Percentiles rank a stretch among this genome's conserved stretches.
Conservation (phyloP, 2,797 vertebrate species). For the Liasis olivaceus region DNA sequence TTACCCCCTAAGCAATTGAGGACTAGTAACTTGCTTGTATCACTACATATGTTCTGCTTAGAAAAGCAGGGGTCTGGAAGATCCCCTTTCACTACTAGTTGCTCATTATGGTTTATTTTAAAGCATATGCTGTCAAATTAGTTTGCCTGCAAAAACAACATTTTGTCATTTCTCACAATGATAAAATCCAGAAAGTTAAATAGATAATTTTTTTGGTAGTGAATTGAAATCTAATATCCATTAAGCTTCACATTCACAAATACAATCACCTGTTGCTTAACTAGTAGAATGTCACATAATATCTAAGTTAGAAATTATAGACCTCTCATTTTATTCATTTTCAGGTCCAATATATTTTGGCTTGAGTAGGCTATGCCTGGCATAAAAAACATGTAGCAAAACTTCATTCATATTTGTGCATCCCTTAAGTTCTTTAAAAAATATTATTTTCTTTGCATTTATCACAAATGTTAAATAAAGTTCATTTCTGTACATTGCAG, state of each 20-base stretch:
- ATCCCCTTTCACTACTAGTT: too few species aligned
- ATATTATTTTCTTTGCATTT: background rate
- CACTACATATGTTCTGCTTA: too few species aligned
- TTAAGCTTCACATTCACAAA: background rate
- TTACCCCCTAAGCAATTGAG: too few species aligned
- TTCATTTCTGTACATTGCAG: background rate
- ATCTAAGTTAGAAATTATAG: background rate
- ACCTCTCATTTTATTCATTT: background rate
- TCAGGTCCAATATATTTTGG: background rate
- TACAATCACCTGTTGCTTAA: background rate
- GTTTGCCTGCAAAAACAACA: too few species aligned
- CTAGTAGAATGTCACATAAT: background rate
- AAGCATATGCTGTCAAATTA: too few species aligned
- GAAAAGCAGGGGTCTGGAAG: too few species aligned
- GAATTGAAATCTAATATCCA: background rate
- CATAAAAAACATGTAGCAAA: slow-evolving; percentile 9
- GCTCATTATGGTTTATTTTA: too few species aligned
- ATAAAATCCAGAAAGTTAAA: background rate
- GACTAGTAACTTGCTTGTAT: too few species aligned
- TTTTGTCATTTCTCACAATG: background rate
- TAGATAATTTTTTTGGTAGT: background rate
- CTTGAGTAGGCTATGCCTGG: slow-evolving; percentile 5
- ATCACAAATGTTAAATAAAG: background rate
- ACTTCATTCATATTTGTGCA: background rate
- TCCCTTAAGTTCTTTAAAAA: background rate